These are phyloP conservation scores for Phocoena phocoena DNA, from an alignment of 2,113 vertebrate species.

Conservation along the genomic window DNA sequence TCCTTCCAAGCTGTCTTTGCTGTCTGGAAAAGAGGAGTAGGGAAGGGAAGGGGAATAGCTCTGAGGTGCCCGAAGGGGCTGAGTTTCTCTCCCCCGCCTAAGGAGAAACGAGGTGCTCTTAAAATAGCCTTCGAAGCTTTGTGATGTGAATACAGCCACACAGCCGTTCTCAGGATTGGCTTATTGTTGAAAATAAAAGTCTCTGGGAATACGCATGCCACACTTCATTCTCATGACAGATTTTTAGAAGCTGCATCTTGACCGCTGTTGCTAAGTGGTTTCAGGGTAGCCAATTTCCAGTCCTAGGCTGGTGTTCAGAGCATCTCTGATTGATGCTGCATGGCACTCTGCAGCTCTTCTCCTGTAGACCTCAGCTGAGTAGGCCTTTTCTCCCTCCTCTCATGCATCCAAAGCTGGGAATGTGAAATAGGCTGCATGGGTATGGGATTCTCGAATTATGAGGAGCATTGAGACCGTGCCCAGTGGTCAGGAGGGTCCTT, in stretches of 20 bases:
- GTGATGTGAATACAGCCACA: neutral
- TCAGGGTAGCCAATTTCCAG: neutral
- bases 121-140: neutral
- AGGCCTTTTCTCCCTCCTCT: neutral
- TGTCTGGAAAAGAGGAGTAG: neutral
- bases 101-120: neutral
- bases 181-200: neutral
- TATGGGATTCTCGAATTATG: neutral
- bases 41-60: neutral
- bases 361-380: neutral
- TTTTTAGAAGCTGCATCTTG: neutral
- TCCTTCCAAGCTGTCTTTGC: neutral
- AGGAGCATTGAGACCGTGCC: neutral
- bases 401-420: neutral
- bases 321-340: neutral
- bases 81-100: neutral
- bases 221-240: neutral
- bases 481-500: neutral
- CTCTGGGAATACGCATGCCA: neutral
- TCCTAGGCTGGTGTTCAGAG: neutral
- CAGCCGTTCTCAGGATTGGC: neutral
- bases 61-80: neutral
- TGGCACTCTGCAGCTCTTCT: neutral
- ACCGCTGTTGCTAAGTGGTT: constrained; percentile 13
- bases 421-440: neutral